A percentile compares a stretch with the other conserved stretches of the same genome.
These are phyloP conservation scores for Celastrina argiolus DNA, from an alignment of 2,888 invertebrate species.

Conservation along the genomic window DNA sequence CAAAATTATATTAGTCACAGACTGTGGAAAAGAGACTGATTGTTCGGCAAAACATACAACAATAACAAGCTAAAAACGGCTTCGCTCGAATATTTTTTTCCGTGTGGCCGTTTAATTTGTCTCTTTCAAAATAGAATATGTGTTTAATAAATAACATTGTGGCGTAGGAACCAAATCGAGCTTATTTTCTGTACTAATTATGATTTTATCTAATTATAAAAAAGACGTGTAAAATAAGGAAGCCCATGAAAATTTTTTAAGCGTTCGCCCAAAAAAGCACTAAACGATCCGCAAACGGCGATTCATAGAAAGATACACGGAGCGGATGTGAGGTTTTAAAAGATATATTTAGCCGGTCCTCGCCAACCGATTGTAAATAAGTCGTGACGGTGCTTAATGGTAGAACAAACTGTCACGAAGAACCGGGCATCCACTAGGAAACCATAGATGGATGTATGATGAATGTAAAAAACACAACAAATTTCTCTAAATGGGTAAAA, in stretches of 20 bases:
- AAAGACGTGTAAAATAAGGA: conserved; percentile 5
- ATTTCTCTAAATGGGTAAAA: too few relatives aligned
- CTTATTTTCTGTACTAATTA: not conserved
- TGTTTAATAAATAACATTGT: not conserved
- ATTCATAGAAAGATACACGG: conserved; percentile 22
- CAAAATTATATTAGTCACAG: conserved; percentile 9
- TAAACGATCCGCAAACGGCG: conserved; percentile 17
- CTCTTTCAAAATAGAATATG: not conserved
- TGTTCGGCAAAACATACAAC: not conserved
- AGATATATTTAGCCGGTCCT: conserved; percentile 37
- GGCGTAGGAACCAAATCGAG: not conserved
- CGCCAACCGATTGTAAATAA: conserved; percentile 57
- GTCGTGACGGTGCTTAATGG: conserved; percentile 55
- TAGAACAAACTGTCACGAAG: conserved; percentile 67
- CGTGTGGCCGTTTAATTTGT: not conserved
- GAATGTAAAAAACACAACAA: not conserved
- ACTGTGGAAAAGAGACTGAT: conserved; percentile 2
- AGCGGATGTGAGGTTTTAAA: conserved; percentile 26
- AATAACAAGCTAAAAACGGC: not conserved
- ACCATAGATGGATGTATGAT: too few relatives aligned
- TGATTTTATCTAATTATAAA: not conserved
- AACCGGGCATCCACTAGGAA: conserved; percentile 34
- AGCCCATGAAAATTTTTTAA: conserved; percentile 9
- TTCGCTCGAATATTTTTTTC: not conserved
- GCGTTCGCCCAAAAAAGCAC: not conserved